Base-by-base conservation (phyloP, 2,797 vertebrate species). In the Sitta carolinensis region DNA sequence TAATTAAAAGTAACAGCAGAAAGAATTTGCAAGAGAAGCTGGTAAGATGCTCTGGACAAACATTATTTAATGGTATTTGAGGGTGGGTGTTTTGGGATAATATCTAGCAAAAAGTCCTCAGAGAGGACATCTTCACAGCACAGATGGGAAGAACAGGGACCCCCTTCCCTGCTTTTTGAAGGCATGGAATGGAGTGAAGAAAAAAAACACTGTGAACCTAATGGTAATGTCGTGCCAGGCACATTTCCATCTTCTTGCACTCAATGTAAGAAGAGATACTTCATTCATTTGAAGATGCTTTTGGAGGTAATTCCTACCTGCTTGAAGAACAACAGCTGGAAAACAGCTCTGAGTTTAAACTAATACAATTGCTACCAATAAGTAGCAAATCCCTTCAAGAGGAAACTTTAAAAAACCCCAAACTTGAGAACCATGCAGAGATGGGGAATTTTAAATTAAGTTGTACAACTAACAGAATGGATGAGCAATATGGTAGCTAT, bases 401-500 rank as follows among this genome's bases (percentile, higher is more conserved):
- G 25, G n/a, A 91, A 86, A 89, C 40, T 81, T 69, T 12, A 21
- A 50, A 89, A 69, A 13, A 17, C 9, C 2, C 17, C 36, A 18
- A 61, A 92, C 74, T 58, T 54, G 43, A 89, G 57, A 85, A 70
- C 42, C 50, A 47, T 72, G 91, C 67, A 87, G 87, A 83, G 58
- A 91, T 74, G 58, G 36, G 9, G 82, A 68, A 91, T 72, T 87
- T 77, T 91, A 81, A 91, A 93, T 89, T 85, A 83, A 85, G 38
- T 91, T 85, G 83, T 51, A 83, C 84, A 87, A 40, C 45, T 68
- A 83, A 51, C 40, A 87, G 85, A 95, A 85, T 54, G 50, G 66
- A 80, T 83, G n/a, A 86, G 54, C 73, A 95, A 94, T 94, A 45
- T 92, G 93, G 69, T 89, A 95, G 51, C 61, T 85, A 94, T 95